Evolutionary conservation across 2,888 invertebrate genomes (phyloP).

Genomic region (Plebejus melissa): DNA sequence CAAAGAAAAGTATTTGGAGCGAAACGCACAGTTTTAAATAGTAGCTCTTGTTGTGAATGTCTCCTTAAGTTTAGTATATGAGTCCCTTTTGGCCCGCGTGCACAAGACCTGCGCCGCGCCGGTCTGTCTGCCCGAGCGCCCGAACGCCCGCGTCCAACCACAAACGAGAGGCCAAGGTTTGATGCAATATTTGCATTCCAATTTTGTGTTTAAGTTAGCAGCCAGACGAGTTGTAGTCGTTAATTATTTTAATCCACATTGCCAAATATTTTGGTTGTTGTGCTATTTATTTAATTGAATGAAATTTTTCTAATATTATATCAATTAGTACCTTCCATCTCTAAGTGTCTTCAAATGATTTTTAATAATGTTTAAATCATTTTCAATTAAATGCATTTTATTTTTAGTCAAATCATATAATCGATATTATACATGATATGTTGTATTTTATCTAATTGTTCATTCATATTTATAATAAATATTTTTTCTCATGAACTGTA

Average conservation of each 20-base stretch:
- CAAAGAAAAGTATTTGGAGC: slow-evolving; percentile 68
- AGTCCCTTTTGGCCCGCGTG: slow-evolving; percentile 42
- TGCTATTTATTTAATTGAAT: slow-evolving; percentile 72
- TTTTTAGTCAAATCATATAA: slow-evolving; percentile 78
- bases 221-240: slow-evolving; percentile 64
- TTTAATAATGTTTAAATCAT: slow-evolving; percentile 70
- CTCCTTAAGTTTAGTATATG: slow-evolving; percentile 49
- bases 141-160: slow-evolving; percentile 25
- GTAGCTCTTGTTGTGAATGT: slow-evolving; percentile 61
- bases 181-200: slow-evolving; percentile 80
- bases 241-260: slow-evolving; percentile 73
- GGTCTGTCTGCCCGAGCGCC: slow-evolving; percentile 29
- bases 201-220: slow-evolving; percentile 73
- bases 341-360: slow-evolving; percentile 70
- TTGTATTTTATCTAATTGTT: slow-evolving; percentile 71
- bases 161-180: slow-evolving; percentile 58
- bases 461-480: slow-evolving; percentile 66
- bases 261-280: slow-evolving; percentile 77
- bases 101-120: slow-evolving; percentile 36
- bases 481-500: slow-evolving; percentile 77
- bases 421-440: slow-evolving; percentile 70
- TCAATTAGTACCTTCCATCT: slow-evolving; percentile 74
- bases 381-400: slow-evolving; percentile 77
- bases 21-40: slow-evolving; percentile 70
- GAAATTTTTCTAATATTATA: slow-evolving; percentile 58